Evolutionary conservation across 2,888 invertebrate species (phyloP).

Genomic region (Meloe dianella): DNA sequence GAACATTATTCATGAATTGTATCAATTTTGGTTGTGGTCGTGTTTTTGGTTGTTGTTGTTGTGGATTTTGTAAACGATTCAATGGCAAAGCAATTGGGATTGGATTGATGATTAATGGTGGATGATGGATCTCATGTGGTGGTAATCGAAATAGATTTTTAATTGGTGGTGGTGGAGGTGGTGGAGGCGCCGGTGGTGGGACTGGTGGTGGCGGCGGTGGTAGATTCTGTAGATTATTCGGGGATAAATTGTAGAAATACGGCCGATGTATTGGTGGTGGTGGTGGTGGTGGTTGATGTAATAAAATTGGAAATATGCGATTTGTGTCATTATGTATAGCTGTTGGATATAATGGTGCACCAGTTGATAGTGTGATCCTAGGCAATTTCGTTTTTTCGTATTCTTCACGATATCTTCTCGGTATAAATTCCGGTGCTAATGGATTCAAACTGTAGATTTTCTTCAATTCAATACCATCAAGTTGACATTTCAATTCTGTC

Average conservation of each 20-base stretch:
- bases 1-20: slow-evolving; percentile 66
- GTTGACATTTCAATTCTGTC: slow-evolving; percentile 69
- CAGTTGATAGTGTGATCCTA: slow-evolving; percentile 31
- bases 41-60: neutral
- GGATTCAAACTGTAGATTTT: slow-evolving; percentile 82
- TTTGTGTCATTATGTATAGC: slow-evolving; percentile 26
- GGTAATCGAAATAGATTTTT: slow-evolving; percentile 30
- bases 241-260: slow-evolving; percentile 39
- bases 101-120: slow-evolving; percentile 15
- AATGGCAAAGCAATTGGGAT: neutral
- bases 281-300: slow-evolving; percentile 33
- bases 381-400: slow-evolving; percentile 33
- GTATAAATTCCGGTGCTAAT: slow-evolving; percentile 80
- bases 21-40: slow-evolving; percentile 57
- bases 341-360: slow-evolving; percentile 24
- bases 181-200: slow-evolving; percentile 28
- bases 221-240: slow-evolving; percentile 36
- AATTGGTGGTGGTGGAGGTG: slow-evolving; percentile 30
- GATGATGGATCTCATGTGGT: slow-evolving; percentile 33
- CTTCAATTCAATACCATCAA: slow-evolving; percentile 77
- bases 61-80: neutral
- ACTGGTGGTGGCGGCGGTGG: slow-evolving; percentile 25
- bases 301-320: slow-evolving; percentile 14
- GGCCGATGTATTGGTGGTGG: slow-evolving; percentile 38
- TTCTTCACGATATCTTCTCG: slow-evolving; percentile 61